Evolutionary conservation across 1,140 invertebrate species (phyloP), one percentile per base, ranked within the genome.

Genomic region (Drosophila lacertosa): DNA sequence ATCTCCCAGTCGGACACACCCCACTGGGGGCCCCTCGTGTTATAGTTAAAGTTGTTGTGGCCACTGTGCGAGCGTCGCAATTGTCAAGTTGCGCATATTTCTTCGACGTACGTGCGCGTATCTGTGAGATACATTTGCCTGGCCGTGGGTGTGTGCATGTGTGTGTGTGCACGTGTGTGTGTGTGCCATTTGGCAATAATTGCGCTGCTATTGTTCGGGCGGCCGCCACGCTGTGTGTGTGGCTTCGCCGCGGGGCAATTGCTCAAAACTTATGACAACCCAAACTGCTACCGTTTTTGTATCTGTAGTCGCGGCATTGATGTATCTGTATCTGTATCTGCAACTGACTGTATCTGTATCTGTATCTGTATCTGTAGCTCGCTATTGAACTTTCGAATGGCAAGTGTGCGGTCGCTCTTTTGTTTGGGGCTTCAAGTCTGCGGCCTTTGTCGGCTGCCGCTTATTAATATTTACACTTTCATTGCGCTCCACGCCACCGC

Each of bases 251-350:
- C 75, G 71, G 76, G 82, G 78, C 83, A 88, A 88, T 89, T 83
- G 78, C 60, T 88, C 82, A 88, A 89, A 70, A 82, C 83, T 77
- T 82, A 78, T 89, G 82, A 88, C 82, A 88, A 88, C 83, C 70
- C 62, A 82, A 89, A 82, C 64, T 63, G 82, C 82, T 88, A 88
- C 82, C 89, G 82, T 86, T 42, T 42, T 45, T n/a, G 32, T 57
- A 48, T 57, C 42, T 42, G 58, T 29, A 16, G 24, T 59, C 51
- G 64, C 51, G 67, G 48, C 60, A 77, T 59, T 75, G 66, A 80
- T 80, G 75, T 73, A 79, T 77, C 55, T 82, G 72, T 63, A 53
- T 66, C 35, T 40, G 39, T 32, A 37, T 29, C 57, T 48, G 44
- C 2, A 18, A 15, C 0, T 20, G 24, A 15, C 50, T 64, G 20